These are phyloP conservation scores for Pocillopora verrucosa DNA, from an alignment of 64 coral and sea anemone species.

Conservation along the genomic window DNA sequence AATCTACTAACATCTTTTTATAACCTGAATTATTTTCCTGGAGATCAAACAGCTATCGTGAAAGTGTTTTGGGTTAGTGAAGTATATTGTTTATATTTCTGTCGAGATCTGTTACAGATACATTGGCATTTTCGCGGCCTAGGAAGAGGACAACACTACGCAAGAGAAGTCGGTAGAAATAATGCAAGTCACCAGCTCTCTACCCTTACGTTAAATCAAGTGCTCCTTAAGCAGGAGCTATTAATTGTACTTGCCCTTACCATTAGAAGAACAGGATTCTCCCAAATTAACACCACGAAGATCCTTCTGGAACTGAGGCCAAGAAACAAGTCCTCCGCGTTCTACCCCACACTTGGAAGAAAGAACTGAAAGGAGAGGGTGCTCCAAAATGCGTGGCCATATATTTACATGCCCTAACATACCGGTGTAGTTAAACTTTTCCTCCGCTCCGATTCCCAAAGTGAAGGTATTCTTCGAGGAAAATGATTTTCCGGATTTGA, in stretches of 20 bases:
- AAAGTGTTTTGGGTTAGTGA: too few relatives aligned
- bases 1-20: too few relatives aligned
- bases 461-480: neutral
- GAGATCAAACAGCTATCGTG: too few relatives aligned
- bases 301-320: conserved; percentile 1
- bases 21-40: too few relatives aligned
- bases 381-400: conserved; percentile 22
- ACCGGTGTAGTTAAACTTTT: neutral
- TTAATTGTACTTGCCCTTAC: neutral
- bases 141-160: too few relatives aligned
- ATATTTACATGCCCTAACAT: conserved; percentile 21
- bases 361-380: neutral
- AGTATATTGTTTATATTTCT: too few relatives aligned
- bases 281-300: neutral
- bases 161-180: too few relatives aligned
- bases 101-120: too few relatives aligned
- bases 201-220: neutral
- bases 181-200: neutral
- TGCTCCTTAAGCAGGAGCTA: neutral
- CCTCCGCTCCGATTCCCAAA: neutral
- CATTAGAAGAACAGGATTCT: conserved; percentile 11
- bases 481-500: neutral
- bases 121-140: too few relatives aligned
- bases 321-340: conserved; percentile 26
- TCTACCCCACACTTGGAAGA: conserved; percentile 36